Conservation (phyloP, 2,113 vertebrate genomes). For the Cyprinodon brontotheroides region DNA sequence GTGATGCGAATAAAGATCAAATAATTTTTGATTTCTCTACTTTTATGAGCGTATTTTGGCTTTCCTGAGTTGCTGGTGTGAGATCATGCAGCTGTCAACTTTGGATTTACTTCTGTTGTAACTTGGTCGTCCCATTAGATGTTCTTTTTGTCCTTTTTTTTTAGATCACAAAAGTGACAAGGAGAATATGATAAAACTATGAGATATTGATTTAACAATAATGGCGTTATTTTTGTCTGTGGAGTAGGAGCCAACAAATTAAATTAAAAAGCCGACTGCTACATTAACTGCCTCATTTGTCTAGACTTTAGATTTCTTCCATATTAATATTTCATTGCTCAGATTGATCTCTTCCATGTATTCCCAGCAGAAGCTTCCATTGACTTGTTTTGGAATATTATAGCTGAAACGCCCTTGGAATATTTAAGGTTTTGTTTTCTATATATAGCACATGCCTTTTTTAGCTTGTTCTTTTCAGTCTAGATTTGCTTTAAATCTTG, state of each 20-base stretch:
- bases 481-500: conserved; percentile 18
- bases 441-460: conserved; percentile 36
- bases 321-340: conserved; percentile 42
- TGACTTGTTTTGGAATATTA: conserved; percentile 48
- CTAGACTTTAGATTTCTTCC: conserved; percentile 15
- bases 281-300: conserved; percentile 10
- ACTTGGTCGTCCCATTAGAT: not conserved
- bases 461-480: conserved; percentile 12
- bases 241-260: conserved; percentile 14
- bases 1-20: not conserved
- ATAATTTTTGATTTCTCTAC: not conserved
- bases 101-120: not conserved
- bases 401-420: conserved; percentile 36
- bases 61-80: not conserved
- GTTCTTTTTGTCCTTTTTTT: not conserved
- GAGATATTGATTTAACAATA: conserved; percentile 27
- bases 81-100: not conserved
- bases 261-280: conserved; percentile 8
- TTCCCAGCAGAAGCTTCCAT: not conserved
- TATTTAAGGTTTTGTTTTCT: conserved; percentile 27
- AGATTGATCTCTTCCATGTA: conserved; percentile 17
- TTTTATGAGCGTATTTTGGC: not conserved
- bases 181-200: not conserved
- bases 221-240: conserved; percentile 6
- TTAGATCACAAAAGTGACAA: not conserved